Evolutionary conservation across 53 echinoderm and acorn worm genomes (phyloP).

Genomic region (Hippasteria phrygiana): DNA sequence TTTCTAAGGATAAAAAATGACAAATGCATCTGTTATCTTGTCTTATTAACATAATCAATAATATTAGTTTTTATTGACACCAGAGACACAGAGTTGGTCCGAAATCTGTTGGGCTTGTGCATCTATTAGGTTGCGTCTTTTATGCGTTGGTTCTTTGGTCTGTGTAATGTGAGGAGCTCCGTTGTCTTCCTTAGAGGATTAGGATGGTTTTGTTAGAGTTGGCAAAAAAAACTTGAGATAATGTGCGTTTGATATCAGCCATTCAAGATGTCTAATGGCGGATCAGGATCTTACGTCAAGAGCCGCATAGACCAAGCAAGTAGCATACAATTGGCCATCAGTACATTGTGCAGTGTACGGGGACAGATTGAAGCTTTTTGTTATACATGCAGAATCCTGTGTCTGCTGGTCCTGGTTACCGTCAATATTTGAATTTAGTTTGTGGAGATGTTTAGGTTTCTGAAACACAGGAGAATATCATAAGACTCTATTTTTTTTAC

Average conservation of each 20-base stretch:
- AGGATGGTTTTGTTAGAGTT: too few species aligned
- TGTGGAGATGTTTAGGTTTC: too few species aligned
- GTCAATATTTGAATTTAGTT: too few species aligned
- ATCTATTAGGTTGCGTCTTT: slow-evolving; percentile 2
- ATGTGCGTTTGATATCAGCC: neutral
- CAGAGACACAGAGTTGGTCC: neutral
- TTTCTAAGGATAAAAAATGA: neutral
- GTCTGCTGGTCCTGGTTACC: too few species aligned
- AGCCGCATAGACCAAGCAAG: slow-evolving; percentile 50
- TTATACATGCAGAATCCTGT: too few species aligned
- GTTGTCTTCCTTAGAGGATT: neutral
- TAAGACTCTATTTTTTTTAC: too few species aligned
- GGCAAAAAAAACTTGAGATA: neutral
- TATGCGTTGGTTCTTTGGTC: neutral
- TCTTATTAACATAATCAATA: slow-evolving; percentile 29
- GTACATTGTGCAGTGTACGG: neutral
- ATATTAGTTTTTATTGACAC: slow-evolving; percentile 27
- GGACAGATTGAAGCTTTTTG: too few species aligned
- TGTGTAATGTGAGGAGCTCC: neutral
- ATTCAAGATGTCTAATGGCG: slow-evolving; percentile 7
- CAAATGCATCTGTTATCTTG: slow-evolving; percentile 31
- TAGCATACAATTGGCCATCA: neutral
- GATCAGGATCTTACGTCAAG: slow-evolving; percentile 19
- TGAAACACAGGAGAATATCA: too few species aligned
- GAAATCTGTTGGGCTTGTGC: neutral